Evolutionary conservation across 2,797 vertebrate genomes (phyloP).

Genomic region (Nasua narica): DNA sequence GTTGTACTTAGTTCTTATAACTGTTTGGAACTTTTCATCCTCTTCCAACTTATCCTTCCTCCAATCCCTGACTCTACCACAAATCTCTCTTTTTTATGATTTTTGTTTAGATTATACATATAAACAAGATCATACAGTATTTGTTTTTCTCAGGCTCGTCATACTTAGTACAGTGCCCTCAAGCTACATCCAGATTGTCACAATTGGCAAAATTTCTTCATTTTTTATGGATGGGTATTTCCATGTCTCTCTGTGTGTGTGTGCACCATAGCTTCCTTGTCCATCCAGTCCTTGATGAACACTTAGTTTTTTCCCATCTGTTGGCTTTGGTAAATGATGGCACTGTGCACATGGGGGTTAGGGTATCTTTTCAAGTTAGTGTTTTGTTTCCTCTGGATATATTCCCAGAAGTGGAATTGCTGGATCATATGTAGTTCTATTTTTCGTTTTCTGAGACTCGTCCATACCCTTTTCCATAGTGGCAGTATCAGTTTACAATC

Average conservation of each 20-base stretch:
- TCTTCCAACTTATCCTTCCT: neutral
- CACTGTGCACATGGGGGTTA: neutral
- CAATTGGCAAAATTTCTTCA: neutral
- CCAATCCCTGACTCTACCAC: neutral
- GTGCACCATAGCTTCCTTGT: neutral
- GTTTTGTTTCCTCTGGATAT: neutral
- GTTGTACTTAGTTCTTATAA: neutral
- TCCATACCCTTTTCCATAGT: neutral
- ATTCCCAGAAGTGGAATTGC: neutral
- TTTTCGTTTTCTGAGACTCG: neutral
- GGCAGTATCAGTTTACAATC: neutral
- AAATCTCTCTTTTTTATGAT: neutral
- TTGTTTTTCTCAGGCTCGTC: neutral
- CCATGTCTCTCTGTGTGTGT: neutral
- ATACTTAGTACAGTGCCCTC: neutral
- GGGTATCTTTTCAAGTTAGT: neutral
- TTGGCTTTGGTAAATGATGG: neutral
- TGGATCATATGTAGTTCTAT: neutral
- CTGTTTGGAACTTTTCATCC: neutral
- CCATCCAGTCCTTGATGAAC: neutral
- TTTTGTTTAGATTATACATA: neutral
- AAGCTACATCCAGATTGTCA: neutral
- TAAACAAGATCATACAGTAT: neutral
- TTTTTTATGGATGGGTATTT: neutral
- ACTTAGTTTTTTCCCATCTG: neutral